These are phyloP conservation scores for Chironomus striatipennis DNA, from an alignment of 1,140 invertebrate species.

Conservation along the genomic window DNA sequence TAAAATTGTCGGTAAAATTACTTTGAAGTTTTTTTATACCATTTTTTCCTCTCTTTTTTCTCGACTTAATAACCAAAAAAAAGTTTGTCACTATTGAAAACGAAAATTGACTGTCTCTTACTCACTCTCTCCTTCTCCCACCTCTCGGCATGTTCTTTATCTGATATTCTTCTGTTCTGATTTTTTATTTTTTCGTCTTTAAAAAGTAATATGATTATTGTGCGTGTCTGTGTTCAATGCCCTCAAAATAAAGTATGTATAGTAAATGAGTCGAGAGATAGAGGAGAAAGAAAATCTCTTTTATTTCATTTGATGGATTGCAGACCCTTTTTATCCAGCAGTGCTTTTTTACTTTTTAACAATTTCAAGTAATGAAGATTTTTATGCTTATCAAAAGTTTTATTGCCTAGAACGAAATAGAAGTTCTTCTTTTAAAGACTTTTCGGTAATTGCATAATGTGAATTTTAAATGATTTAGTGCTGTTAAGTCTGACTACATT, in stretches of 20 bases:
- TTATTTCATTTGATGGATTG: not conserved
- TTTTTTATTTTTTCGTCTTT: not conserved
- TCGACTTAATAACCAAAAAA: conserved; percentile 10
- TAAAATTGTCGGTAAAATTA: not conserved
- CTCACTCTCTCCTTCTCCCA: no score
- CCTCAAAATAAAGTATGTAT: no score
- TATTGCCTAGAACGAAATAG: not conserved
- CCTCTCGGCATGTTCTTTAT: no score
- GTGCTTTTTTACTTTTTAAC: no score
- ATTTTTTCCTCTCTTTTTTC: not conserved
- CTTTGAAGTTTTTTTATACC: conserved; percentile 10
- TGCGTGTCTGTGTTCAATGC: not conserved
- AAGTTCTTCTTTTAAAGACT: no score
- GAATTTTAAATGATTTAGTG: no score
- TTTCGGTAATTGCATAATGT: no score
- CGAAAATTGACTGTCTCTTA: not conserved
- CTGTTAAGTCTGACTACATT: no score
- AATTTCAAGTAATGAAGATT: not conserved
- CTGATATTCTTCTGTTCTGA: no score
- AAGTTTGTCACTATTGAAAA: conserved; percentile 8
- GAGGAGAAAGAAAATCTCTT: not conserved
- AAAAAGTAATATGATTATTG: not conserved
- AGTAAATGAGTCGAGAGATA: not conserved
- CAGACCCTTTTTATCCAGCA: not conserved
- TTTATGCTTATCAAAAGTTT: conserved; percentile 5